These are phyloP conservation scores for Conomelus anceps DNA, from an alignment of 2,888 invertebrate species.

Conservation along the genomic window DNA sequence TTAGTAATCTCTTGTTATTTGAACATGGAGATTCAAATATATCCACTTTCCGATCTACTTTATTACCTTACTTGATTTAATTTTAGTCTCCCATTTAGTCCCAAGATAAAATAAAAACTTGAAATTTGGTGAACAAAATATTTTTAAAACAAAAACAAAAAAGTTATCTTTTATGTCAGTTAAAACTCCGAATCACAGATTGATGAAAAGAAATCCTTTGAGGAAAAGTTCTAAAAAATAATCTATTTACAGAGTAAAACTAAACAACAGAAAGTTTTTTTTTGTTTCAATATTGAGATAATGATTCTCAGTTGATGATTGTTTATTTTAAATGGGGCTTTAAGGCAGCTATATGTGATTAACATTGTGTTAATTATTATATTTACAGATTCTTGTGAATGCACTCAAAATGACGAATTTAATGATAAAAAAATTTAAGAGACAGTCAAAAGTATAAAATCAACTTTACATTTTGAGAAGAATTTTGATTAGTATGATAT, in stretches of 20 bases:
- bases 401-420: neutral
- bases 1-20: too few relatives aligned
- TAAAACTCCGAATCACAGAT: neutral
- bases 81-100: too few relatives aligned
- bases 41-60: too few relatives aligned
- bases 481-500: neutral
- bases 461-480: neutral
- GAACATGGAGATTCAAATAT: too few relatives aligned
- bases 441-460: neutral
- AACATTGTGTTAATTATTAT: neutral
- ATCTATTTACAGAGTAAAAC: neutral
- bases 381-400: neutral
- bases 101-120: too few relatives aligned
- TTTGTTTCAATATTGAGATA: neutral
- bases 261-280: neutral
- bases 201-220: neutral
- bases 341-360: neutral
- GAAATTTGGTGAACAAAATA: neutral
- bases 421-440: neutral
- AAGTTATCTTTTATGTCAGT: neutral
- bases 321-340: neutral
- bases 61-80: too few relatives aligned
- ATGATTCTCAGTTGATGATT: neutral
- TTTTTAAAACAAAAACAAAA: neutral
- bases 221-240: neutral